Evolutionary conservation across 2,797 vertebrate genomes (phyloP), one percentile per base, ranked within the genome.

Genomic region (Mormyrus proboscirostris): DNA sequence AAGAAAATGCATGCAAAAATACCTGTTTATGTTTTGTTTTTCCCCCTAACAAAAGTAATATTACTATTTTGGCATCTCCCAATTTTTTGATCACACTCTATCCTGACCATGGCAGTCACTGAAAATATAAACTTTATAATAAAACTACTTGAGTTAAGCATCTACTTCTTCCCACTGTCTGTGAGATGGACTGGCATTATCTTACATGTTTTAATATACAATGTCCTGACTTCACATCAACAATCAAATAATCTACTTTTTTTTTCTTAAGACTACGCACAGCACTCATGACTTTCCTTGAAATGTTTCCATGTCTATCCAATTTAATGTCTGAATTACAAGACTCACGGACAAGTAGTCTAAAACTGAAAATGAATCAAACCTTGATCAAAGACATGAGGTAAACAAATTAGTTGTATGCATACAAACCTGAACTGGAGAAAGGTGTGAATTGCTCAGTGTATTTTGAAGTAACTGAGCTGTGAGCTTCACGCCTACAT

Each of bases 371-470:
- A 89, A 38, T 53, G 59, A 87, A 57, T 89, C 62, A 76, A 53
- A n/a, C 47, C 62, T 47, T 89, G 84, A 76, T 89, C 84, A 87
- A 69, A 65, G 49, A 86, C 6, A 55, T 3, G 4, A 47, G 16
- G 33, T 76, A 33, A 87, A 62, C 22, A 55, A 59, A 55, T 53
- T 87, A 87, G 19, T 10, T 4, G 25, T 7, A 89, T 22, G n/a
- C 59, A 86, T 29, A 73, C 79, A 65, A 41, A 12, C 33, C 38
- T 14, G 22, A 69, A 16, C 19, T 55, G 49, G 19, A 79, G 83
- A 65, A 29, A 89, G 84, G 84, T 47, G 29, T n/a, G 22, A 89
- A 76, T 76, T 89, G 83, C 84, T 89, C 89, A 73, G 53, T 33
- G 59, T 49, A 86, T 65, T 49, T 41, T 87, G 86, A 87, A 87